These are phyloP conservation scores for Holothuria glaberrima DNA, from an alignment of 35 echinoderm and acorn worm species.

Conservation along the genomic window DNA sequence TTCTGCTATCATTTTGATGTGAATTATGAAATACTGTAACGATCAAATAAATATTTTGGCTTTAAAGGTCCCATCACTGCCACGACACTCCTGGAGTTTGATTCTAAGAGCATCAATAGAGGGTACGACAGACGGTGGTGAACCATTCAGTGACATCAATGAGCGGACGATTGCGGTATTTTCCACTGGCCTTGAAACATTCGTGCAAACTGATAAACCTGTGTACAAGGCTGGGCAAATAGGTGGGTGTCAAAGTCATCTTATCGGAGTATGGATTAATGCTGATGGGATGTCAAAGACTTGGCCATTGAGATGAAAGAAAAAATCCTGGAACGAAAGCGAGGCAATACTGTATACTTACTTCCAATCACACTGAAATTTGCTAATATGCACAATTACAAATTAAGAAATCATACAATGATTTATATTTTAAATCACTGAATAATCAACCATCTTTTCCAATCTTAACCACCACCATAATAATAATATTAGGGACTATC, in stretches of 20 bases:
- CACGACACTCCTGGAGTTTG: not conserved
- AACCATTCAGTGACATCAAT: conserved; percentile 18
- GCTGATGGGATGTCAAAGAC: too few relatives aligned
- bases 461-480: too few relatives aligned
- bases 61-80: conserved; percentile 24
- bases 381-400: not conserved
- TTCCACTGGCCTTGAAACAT: not conserved
- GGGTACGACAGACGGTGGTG: conserved; percentile 6
- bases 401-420: not conserved
- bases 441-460: too few relatives aligned
- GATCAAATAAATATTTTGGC: not conserved
- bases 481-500: too few relatives aligned
- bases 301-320: not conserved
- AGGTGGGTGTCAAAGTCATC: not conserved
- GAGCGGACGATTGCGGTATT: not conserved
- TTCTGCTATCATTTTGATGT: too few relatives aligned
- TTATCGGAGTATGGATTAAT: too few relatives aligned
- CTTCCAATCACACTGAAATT: not conserved
- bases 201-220: conserved; percentile 51
- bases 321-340: not conserved
- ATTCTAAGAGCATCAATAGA: conserved; percentile 4
- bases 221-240: conserved; percentile 53
- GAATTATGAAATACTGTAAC: too few relatives aligned
- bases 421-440: too few relatives aligned
- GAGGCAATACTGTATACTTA: too few relatives aligned